Percentiles rank a stretch among this genome's conserved stretches.
Evolutionary conservation across 2,888 invertebrate species (phyloP).

Genomic region (Drosophila algonquin): DNA sequence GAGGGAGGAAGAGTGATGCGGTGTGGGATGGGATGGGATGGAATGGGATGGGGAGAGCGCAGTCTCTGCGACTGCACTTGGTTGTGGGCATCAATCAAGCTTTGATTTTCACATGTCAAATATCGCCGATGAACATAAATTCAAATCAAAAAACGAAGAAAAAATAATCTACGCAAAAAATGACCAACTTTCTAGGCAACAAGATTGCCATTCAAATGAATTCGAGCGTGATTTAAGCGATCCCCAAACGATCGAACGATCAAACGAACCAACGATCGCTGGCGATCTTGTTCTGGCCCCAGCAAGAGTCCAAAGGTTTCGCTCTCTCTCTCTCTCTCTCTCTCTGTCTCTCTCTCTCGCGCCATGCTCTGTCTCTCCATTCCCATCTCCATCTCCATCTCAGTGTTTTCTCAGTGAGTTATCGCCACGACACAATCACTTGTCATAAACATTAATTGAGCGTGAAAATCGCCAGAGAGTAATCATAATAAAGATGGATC

Average conservation of each 20-base stretch:
- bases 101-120: conserved; percentile 79
- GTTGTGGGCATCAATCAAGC: conserved; percentile 78
- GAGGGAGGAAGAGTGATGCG: no score
- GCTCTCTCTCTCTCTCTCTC: conserved; percentile 5
- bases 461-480: conserved; percentile 45
- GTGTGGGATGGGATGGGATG: no score
- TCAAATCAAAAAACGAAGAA: conserved; percentile 53
- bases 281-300: conserved; percentile 32
- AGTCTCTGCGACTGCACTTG: conserved; percentile 20
- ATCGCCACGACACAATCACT: conserved; percentile 75
- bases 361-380: neutral
- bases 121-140: conserved; percentile 67
- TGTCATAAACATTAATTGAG: conserved; percentile 76
- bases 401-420: conserved; percentile 33
- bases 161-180: neutral
- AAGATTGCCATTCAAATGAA: conserved; percentile 48
- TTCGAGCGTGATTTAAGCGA: conserved; percentile 47
- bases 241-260: conserved; percentile 18
- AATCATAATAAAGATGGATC: conserved; percentile 72
- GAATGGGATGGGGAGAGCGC: conserved; percentile 6
- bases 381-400: neutral
- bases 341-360: neutral
- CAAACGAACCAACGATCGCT: conserved; percentile 24
- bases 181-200: conserved; percentile 63
- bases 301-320: conserved; percentile 36